phyloP scores from a whole-genome alignment of 1,140 invertebrate genomes.

The Acromyrmex heyeri region DNA sequence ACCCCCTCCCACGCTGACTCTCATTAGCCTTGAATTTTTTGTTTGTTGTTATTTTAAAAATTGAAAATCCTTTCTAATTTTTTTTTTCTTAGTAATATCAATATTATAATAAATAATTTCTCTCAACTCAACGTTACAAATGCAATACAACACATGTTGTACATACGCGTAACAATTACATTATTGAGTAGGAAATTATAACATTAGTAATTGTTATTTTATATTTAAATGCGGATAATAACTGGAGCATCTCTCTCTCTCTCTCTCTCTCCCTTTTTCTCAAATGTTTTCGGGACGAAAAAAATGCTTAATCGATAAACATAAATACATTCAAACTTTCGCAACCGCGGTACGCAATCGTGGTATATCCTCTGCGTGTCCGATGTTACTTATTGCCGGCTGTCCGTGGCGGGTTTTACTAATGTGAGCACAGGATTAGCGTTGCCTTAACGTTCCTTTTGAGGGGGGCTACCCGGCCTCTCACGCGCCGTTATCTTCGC shows the following conservation, averaged over 20 bases:
- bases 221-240: background rate
- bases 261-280: background rate
- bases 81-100: too few relatives aligned
- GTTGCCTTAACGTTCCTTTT: constrained; percentile 52
- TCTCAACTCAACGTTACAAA: too few relatives aligned
- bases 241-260: background rate
- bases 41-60: too few relatives aligned
- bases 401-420: constrained; percentile 69
- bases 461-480: constrained; percentile 22
- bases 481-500: constrained; percentile 69
- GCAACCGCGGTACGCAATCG: constrained; percentile 44
- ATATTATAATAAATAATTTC: too few relatives aligned
- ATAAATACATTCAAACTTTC: constrained; percentile 42
- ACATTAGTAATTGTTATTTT: too few relatives aligned
- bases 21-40: too few relatives aligned
- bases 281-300: background rate
- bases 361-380: constrained; percentile 27
- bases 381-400: constrained; percentile 70
- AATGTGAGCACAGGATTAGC: constrained; percentile 72
- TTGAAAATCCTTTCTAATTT: too few relatives aligned
- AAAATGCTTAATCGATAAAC: constrained; percentile 52
- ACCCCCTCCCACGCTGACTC: too few relatives aligned
- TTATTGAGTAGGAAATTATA: too few relatives aligned
- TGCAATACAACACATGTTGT: too few relatives aligned
- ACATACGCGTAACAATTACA: too few relatives aligned